Base-by-base conservation (phyloP, 2,113 vertebrate species). In the Climacteris rufus region DNA sequence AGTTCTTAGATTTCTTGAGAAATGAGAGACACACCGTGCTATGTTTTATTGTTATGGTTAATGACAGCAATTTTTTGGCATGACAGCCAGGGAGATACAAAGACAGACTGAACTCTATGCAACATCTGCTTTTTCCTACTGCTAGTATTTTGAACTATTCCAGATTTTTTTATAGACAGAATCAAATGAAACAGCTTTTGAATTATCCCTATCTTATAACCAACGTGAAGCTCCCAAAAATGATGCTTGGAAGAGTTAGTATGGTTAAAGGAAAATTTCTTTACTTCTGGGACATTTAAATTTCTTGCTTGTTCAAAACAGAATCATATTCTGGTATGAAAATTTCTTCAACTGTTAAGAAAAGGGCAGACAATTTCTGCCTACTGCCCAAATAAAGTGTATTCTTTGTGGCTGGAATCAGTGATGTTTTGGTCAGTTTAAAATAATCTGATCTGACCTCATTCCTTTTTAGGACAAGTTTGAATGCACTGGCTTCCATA, bases 1-100 rank as follows among this genome's bases (percentile, higher is more conserved):
- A 76, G 81, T 75, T 87, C 57, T 69, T 71, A 92, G 90, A 92
- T 95, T 93, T 90, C 79, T 49, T 88, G 92, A 96, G 94, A 97
- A 96, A 90, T 84, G 95, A 69, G 66, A 71, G 39, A 90, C 44
- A 90, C 35, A 76, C 19, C 44, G 57, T 57, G 30, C 21, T 87
- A 27, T 93, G 47, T 79, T 42, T 78, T 94, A 95, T 92, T 96
- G 49, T 59, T 94, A 70, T 65, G 18, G 49, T 50, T 96, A 97
- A 96, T 80, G 84, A 65, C 81, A 65, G 66, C 77, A 76, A 84
- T 95, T 95, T 95, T 68, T 94, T 64, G 72, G 65, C 31, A 69
- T 40, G 76, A 87, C 89, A 93, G 40, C 13, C 47, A 53, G 39
- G 45, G 39, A 84, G 15, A 88, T 78, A 71, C 45, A 95, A 96